Base-by-base conservation (phyloP, 2,888 invertebrate species). In the Diadegma fenestrale region DNA sequence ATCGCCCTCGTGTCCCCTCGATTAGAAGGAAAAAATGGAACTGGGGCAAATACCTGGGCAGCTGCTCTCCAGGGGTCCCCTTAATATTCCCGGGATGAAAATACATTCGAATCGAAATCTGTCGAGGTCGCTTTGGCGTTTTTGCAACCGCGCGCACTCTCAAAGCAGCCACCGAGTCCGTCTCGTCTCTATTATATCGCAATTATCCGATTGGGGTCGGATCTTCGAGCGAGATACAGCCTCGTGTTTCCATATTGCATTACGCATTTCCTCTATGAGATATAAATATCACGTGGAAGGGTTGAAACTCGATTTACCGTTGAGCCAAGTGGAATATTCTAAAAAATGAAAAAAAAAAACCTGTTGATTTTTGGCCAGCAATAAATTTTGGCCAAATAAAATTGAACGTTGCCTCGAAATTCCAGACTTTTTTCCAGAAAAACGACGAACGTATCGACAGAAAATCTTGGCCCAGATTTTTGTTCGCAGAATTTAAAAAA, bases 1-100 rank as follows among this genome's bases (percentile, higher is more conserved):
- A 61, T 58, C 61, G 54, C 82, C 77, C 82, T 69, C 75, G 26
- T 84, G 68, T 63, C 77, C 86, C 77, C 75, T 68, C 22, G 37
- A 30, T 33, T 45, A 75, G 80, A 85, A 87, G 77, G 79, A 78
- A 79, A 75, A 78, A 80, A 80, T 61, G 10, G 78, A 82, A 87
- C 76, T 79, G 68, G 79, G 71, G 82, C 90, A 90, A 91, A 92
- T 92, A 92, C 90, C 91, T 91, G 87, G 90, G 82, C 92, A 92
- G 92, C 92, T 92, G 92, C 90, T 80, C 86, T 87, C 82, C 87
- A 69, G 82, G 89, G 88, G 84, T 89, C 85, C 85, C 54, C 72
- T 22, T 69, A 17, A 81, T 22, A 43, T 68, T 51, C 61, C 43
- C 66, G 82, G 22, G 82, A 71, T 80, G 48, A 72, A 76, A 79